Evolutionary conservation across 2,113 vertebrate genomes (phyloP), one percentile per base, ranked within the genome.

Genomic region (Puffinus mauretanicus): DNA sequence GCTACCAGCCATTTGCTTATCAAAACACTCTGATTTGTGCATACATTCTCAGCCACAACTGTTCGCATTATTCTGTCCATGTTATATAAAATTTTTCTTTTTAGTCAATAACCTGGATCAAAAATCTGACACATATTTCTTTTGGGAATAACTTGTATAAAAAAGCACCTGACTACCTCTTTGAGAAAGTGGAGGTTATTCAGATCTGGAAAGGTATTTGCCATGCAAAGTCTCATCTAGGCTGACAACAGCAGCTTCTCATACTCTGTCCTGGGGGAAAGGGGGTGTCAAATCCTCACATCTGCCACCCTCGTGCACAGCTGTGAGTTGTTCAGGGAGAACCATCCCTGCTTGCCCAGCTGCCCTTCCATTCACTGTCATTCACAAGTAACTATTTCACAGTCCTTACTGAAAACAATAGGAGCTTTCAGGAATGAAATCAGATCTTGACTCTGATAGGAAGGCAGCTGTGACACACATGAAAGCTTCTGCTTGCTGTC

Each of bases 361-460:
- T 98, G 97, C 97, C 97, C 96, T 75, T 86, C 94, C 92, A 89
- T 88, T 98, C 97, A 95, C 89, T 95, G 95, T 89, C 97, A 97
- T 94, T 97, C 97, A 79, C 95, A 95, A 96, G 93, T 11, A 94
- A 90, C 93, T 94, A 95, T 97, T 98, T 97, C 94, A 97, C 97
- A 97, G 94, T 36, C 96, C 81, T 90, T 7, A 24, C 65, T 66
- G 96, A 22, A 85, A 93, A 98, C 98, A 98, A 98, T 97, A 42
- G 88, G 69, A 95, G 67, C 96, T 98, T 98, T 98, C 97, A 97
- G 96, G 94, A 81, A 49, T 29, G 94, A 97, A 98, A 97, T 90
- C 86, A 94, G 96, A 97, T 94, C 96, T 95, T n/a, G 51, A 90
- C 80, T 88, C 93, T 86, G 93, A 95, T 96, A 95, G 96, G 88